Evolutionary conservation across 2,888 invertebrate species (phyloP).

Genomic region (Agrenia bidenticulata): DNA sequence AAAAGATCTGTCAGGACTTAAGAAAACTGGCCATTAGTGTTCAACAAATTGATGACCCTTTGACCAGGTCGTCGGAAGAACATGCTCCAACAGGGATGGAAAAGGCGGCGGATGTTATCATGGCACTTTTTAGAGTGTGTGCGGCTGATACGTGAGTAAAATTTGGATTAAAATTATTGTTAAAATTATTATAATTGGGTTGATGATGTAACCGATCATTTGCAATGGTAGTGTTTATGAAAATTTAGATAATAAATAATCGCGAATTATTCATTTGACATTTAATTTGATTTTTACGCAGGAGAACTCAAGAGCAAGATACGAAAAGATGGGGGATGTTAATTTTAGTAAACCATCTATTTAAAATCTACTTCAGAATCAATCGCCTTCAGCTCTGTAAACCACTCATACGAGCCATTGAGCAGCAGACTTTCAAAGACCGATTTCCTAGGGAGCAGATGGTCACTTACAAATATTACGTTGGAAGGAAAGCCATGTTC

Average conservation of each 20-base stretch:
- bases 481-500: slow-evolving; percentile 97
- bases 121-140: slow-evolving; percentile 91
- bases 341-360: slow-evolving; percentile 91
- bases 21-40: slow-evolving; percentile 79
- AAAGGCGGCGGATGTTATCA: slow-evolving; percentile 82
- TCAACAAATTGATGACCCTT: slow-evolving; percentile 61
- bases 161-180: no score
- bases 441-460: slow-evolving; percentile 87
- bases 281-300: slow-evolving; percentile 53
- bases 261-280: slow-evolving; percentile 1
- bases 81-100: slow-evolving; percentile 53
- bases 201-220: no score
- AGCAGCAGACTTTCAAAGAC: slow-evolving; percentile 79
- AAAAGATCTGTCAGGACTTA: slow-evolving; percentile 82
- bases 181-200: background rate
- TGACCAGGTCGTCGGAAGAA: slow-evolving; percentile 56
- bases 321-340: slow-evolving; percentile 97
- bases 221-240: background rate
- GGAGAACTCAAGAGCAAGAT: slow-evolving; percentile 79
- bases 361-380: slow-evolving; percentile 95
- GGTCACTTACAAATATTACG: slow-evolving; percentile 95
- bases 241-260: no score
- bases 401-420: slow-evolving; percentile 94
- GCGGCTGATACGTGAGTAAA: slow-evolving; percentile 77
- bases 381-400: slow-evolving; percentile 85